These are phyloP conservation scores for Sphaerodactylus townsendi DNA, from an alignment of 2,113 vertebrate species.

Conservation along the genomic window DNA sequence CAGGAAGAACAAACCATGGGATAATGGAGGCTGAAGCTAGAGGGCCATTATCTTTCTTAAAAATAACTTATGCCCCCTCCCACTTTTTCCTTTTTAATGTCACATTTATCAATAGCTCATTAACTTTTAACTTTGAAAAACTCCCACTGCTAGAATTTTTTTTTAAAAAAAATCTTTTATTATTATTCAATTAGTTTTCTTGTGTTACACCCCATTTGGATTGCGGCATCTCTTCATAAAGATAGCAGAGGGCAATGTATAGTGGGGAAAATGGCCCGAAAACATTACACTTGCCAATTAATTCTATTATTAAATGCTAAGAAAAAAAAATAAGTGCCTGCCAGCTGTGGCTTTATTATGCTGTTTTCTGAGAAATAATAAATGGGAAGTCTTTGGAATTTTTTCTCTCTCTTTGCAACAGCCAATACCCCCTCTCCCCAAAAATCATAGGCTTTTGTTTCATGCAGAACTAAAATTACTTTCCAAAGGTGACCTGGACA, in stretches of 20 bases:
- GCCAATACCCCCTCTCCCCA: constrained; percentile 35
- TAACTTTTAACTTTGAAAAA: not conserved
- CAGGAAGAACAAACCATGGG: not conserved
- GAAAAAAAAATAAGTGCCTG: constrained; percentile 75
- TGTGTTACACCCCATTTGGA: constrained; percentile 57
- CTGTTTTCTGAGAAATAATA: constrained; percentile 78
- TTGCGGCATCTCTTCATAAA: constrained; percentile 74
- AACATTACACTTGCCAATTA: constrained; percentile 80
- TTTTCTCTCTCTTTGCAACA: constrained; percentile 50
- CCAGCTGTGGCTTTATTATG: constrained; percentile 83
- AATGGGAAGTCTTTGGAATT: constrained; percentile 72
- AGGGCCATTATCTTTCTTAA: constrained; percentile 22
- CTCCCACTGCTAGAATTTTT: constrained; percentile 10
- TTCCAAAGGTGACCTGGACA: constrained; percentile 46
- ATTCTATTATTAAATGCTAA: constrained; percentile 82
- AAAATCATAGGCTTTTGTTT: constrained; percentile 28
- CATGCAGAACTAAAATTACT: constrained; percentile 24
- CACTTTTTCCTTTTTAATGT: not conserved
- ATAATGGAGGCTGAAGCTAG: not conserved
- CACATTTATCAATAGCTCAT: constrained; percentile 35
- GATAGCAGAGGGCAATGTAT: constrained; percentile 74
- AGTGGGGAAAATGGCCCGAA: constrained; percentile 68
- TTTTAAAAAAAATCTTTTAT: constrained; percentile 52
- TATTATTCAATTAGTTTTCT: constrained; percentile 70
- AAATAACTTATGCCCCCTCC: constrained; percentile 24